Conservation (phyloP, 30 jellyfish, hydroid and myxozoan genomes). For the Turritopsis dohrnii region DNA sequence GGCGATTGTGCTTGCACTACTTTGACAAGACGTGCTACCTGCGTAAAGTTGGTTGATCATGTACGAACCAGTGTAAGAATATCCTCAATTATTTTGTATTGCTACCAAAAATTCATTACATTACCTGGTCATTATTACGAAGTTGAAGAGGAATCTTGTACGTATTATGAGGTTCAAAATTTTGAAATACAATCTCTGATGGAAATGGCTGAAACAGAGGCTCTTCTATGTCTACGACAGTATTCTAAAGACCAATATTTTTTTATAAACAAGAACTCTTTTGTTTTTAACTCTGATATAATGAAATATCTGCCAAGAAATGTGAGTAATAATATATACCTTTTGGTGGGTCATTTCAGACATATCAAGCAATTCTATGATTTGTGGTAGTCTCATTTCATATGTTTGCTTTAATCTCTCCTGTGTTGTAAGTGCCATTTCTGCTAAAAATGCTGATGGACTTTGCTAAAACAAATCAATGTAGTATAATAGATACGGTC, state of each 20-base stretch:
- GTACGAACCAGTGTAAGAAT: too few species aligned
- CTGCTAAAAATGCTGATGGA: constrained; percentile 95
- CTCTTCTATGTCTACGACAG: constrained; percentile 64
- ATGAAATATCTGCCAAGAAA: background rate
- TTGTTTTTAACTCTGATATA: background rate
- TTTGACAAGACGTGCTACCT: constrained; percentile 95
- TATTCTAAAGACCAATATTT: constrained; percentile 35
- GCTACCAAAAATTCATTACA: too few species aligned
- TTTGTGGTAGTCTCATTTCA: constrained; percentile 88
- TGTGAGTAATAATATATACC: constrained; percentile 32
- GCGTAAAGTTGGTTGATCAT: background rate
- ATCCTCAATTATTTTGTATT: too few species aligned
- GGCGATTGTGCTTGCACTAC: constrained; percentile 88
- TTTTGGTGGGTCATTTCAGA: constrained; percentile 96
- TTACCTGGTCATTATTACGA: constrained; percentile 93
- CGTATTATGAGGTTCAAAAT: constrained; percentile 78
- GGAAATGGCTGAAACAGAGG: constrained; percentile 97
- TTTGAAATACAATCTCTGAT: constrained; percentile 80
- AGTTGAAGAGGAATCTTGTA: constrained; percentile 74
- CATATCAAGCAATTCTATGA: constrained; percentile 89
- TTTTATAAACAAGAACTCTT: background rate
- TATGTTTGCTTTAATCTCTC: constrained; percentile 78
- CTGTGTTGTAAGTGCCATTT: constrained; percentile 82
- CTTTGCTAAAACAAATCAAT: constrained; percentile 48
- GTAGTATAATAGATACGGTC: too few species aligned